phyloP scores from a whole-genome alignment of 2,888 invertebrate genomes.

The Apotomis turbidana region DNA sequence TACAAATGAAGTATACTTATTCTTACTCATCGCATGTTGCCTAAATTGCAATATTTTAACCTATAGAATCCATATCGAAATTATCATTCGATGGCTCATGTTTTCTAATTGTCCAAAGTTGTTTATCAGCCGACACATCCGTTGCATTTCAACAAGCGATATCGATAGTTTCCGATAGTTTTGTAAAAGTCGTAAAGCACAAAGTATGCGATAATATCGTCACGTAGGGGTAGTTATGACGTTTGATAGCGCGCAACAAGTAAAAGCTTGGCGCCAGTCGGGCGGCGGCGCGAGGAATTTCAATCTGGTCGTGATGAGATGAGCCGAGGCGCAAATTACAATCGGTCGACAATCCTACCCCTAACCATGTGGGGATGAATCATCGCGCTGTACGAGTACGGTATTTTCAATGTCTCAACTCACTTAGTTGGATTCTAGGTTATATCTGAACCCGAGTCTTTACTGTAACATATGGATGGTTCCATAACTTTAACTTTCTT shows the following conservation, averaged over 20 bases:
- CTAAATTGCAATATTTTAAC: too few relatives aligned
- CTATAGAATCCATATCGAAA: too few relatives aligned
- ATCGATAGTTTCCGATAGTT: slow-evolving; percentile 24
- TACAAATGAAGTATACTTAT: too few relatives aligned
- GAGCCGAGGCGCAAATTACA: slow-evolving; percentile 76
- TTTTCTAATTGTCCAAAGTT: background rate
- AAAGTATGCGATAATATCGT: slow-evolving; percentile 65
- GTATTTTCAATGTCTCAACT: background rate
- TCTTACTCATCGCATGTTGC: too few relatives aligned
- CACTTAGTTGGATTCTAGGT: slow-evolving; percentile 5
- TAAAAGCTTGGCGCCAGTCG: slow-evolving; percentile 66
- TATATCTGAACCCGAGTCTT: slow-evolving; percentile 2
- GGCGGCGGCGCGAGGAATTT: slow-evolving; percentile 74
- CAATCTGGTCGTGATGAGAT: slow-evolving; percentile 78
- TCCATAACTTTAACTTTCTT: too few relatives aligned
- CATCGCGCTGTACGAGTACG: slow-evolving; percentile 18
- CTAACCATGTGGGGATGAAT: slow-evolving; percentile 36
- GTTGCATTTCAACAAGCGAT: slow-evolving; percentile 10
- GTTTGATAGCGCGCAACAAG: slow-evolving; percentile 75
- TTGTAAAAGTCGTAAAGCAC: slow-evolving; percentile 57
- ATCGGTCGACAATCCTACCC: slow-evolving; percentile 51
- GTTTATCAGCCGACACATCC: slow-evolving; percentile 7
- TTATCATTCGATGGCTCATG: too few relatives aligned
- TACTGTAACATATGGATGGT: background rate
- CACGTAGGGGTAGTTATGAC: slow-evolving; percentile 76